These are phyloP conservation scores for Pangasianodon gigas DNA, from an alignment of 2,113 vertebrate genomes.

Conservation along the genomic window DNA sequence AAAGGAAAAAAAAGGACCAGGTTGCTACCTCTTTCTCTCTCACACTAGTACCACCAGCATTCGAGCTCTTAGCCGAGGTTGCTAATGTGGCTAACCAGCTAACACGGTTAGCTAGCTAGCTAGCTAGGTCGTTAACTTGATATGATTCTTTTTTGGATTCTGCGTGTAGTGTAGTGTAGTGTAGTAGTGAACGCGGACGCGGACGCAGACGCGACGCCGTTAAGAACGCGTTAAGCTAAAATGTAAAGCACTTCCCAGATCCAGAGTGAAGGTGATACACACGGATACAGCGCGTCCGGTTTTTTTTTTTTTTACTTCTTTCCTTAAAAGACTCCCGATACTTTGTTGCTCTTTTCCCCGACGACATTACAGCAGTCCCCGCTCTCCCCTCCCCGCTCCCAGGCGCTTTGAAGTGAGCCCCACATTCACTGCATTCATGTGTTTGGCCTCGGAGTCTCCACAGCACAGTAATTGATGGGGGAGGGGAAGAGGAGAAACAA, in stretches of 20 bases:
- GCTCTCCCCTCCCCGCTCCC: constrained; percentile 57
- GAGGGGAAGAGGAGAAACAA: constrained; percentile 74
- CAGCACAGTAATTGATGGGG: constrained; percentile 71
- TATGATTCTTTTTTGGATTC: not conserved
- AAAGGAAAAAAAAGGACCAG: not conserved
- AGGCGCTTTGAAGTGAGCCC: constrained; percentile 67
- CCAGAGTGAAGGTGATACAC: not conserved
- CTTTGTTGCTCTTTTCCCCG: constrained; percentile 41
- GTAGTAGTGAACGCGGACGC: not conserved
- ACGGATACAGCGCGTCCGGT: not conserved
- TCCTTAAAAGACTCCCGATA: constrained; percentile 9
- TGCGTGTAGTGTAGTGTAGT: not conserved
- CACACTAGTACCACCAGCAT: constrained; percentile 30
- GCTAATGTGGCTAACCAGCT: constrained; percentile 35
- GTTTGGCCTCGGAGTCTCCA: constrained; percentile 70
- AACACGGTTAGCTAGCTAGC: constrained; percentile 12
- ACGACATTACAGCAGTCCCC: constrained; percentile 58
- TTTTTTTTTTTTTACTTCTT: not conserved
- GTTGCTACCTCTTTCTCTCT: not conserved
- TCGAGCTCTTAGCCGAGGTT: constrained; percentile 23
- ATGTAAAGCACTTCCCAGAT: not conserved
- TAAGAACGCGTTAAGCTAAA: not conserved
- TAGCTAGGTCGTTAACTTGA: constrained; percentile 37
- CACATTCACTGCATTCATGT: constrained; percentile 74
- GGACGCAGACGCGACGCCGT: not conserved